A percentile compares a stretch with the other conserved stretches of the same genome.
These are phyloP conservation scores for Tetropium fuscum DNA, from an alignment of 2,888 invertebrate species.

Conservation along the genomic window DNA sequence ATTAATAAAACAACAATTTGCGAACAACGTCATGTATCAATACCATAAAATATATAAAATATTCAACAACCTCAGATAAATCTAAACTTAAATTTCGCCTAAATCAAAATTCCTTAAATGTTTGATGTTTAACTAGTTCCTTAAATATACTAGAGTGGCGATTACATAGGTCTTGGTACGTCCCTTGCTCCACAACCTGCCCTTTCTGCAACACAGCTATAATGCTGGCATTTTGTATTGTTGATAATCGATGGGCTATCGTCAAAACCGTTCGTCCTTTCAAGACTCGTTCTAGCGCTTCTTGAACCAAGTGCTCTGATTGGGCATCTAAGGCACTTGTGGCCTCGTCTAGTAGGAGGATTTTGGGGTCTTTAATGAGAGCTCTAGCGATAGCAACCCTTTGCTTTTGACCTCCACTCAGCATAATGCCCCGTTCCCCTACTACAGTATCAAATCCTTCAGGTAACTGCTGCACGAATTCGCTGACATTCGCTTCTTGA, in stretches of 20 bases:
- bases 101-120: slow-evolving; percentile 65
- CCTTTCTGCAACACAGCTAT: slow-evolving; percentile 92
- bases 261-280: slow-evolving; percentile 91
- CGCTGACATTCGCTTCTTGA: slow-evolving; percentile 86
- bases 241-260: slow-evolving; percentile 94
- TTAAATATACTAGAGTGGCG: slow-evolving; percentile 80
- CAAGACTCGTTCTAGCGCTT: slow-evolving; percentile 86
- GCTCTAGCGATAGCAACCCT: slow-evolving; percentile 94
- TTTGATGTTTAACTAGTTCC: slow-evolving; percentile 86
- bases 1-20: no score
- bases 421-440: slow-evolving; percentile 89
- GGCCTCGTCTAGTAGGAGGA: slow-evolving; percentile 95
- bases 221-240: slow-evolving; percentile 88
- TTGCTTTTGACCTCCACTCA: slow-evolving; percentile 95
- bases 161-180: slow-evolving; percentile 69
- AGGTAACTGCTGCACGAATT: slow-evolving; percentile 77
- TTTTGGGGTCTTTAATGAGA: slow-evolving; percentile 92
- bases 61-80: no score
- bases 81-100: slow-evolving; percentile 49
- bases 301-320: slow-evolving; percentile 90
- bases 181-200: slow-evolving; percentile 83
- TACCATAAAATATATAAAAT: no score
- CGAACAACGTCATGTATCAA: no score
- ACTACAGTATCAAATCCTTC: slow-evolving; percentile 86
- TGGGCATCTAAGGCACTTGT: slow-evolving; percentile 95